phyloP scores from a whole-genome alignment of 2,113 vertebrate genomes.

The Crotalus horridus region DNA sequence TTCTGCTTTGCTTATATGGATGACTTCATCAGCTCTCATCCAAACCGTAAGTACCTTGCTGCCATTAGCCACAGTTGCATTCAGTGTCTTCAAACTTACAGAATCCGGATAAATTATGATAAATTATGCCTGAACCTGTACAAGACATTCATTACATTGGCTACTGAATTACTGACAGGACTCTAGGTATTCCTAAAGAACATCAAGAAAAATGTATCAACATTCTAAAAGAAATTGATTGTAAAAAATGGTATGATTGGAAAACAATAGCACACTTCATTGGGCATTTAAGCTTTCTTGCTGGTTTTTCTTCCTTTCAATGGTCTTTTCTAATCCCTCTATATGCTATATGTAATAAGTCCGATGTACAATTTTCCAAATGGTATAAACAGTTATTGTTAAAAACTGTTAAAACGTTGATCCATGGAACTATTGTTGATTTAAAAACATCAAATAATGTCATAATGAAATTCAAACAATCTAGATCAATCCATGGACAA shows the following conservation, averaged over 20 bases:
- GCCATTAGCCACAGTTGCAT: neutral
- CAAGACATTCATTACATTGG: neutral
- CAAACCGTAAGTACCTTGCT: neutral
- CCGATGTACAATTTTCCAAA: neutral
- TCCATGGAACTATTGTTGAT: neutral
- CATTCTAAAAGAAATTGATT: neutral
- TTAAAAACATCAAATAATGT: neutral
- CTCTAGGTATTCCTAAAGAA: neutral
- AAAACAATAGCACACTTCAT: neutral
- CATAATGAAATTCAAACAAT: neutral
- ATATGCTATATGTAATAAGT: neutral
- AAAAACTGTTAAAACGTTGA: neutral
- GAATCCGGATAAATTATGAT: neutral
- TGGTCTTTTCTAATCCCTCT: neutral
- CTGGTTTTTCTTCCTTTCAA: neutral
- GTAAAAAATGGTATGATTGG: neutral
- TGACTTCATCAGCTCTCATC: neutral
- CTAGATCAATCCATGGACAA: neutral
- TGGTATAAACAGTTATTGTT: neutral
- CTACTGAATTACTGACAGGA: neutral
- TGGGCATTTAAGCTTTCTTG: neutral
- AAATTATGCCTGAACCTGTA: neutral
- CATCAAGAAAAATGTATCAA: neutral
- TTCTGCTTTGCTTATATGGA: neutral
- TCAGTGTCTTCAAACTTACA: neutral